These are phyloP conservation scores for Nyctibius grandis DNA, from an alignment of 2,797 vertebrate species.

Conservation along the genomic window DNA sequence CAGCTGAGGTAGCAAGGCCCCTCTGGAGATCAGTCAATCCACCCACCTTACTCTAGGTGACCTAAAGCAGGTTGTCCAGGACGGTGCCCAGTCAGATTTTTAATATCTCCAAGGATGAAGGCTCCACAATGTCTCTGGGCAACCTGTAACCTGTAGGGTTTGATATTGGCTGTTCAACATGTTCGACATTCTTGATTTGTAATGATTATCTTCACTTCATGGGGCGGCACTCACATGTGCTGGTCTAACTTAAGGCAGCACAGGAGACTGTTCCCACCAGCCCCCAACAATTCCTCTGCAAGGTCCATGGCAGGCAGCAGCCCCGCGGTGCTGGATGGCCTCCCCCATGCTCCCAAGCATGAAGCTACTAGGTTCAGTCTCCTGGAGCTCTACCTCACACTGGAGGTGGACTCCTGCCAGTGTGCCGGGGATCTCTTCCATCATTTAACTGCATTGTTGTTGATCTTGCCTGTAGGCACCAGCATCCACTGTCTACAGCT, in stretches of 20 bases:
- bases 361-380: neutral
- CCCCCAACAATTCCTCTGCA: neutral
- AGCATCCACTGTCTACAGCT: too few species aligned
- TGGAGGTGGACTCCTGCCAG: neutral
- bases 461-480: neutral
- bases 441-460: neutral
- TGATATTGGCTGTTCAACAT: neutral
- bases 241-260: neutral
- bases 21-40: neutral
- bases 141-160: neutral
- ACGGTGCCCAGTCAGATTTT: neutral
- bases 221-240: rapidly evolving
- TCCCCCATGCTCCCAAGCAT: neutral
- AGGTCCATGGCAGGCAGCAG: neutral
- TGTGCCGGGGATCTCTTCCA: neutral
- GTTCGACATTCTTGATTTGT: neutral
- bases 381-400: neutral
- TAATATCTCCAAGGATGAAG: neutral
- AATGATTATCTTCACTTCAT: neutral
- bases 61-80: neutral
- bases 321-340: neutral
- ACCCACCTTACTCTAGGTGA: neutral
- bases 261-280: neutral
- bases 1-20: neutral
- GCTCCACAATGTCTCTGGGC: neutral